Conservation (phyloP, 1,140 invertebrate species). For the Chlorops oryzae region DNA sequence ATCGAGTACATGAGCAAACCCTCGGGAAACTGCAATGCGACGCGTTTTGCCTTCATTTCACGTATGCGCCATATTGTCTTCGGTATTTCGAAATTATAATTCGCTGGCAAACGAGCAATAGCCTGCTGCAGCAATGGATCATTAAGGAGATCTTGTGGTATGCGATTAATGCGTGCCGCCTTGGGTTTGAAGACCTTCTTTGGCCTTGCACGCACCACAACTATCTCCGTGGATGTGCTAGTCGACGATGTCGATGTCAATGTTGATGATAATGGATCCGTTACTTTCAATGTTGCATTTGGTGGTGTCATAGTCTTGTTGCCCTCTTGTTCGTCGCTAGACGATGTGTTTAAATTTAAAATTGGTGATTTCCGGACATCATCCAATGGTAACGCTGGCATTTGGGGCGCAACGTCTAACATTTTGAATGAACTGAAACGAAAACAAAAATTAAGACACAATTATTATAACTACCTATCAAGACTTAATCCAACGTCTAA, state of each 20-base stretch:
- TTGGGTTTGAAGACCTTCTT: conserved; percentile 71
- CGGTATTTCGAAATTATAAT: conserved; percentile 98
- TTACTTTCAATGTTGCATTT: not conserved
- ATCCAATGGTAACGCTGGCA: too few species aligned
- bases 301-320: too few species aligned
- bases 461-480: too few species aligned
- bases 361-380: too few species aligned
- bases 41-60: conserved; percentile 72
- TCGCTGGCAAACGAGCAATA: conserved; percentile 71
- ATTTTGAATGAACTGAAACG: too few species aligned
- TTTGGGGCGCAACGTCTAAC: conserved; percentile 41
- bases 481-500: too few species aligned
- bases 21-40: conserved; percentile 97
- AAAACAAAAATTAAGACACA: too few species aligned
- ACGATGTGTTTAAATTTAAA: too few species aligned
- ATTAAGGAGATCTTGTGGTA: conserved; percentile 78
- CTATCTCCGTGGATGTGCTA: conserved; percentile 36
- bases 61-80: conserved; percentile 97
- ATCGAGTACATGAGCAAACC: conserved; percentile 87
- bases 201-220: conserved; percentile 70
- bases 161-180: conserved; percentile 63
- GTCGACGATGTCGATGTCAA: conserved; percentile 14
- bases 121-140: conserved; percentile 70
- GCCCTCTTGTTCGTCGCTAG: too few species aligned
- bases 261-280: conserved; percentile 4